phyloP scores from a whole-genome alignment of 2,888 invertebrate genomes.

The Drepanosiphum platanoidis region DNA sequence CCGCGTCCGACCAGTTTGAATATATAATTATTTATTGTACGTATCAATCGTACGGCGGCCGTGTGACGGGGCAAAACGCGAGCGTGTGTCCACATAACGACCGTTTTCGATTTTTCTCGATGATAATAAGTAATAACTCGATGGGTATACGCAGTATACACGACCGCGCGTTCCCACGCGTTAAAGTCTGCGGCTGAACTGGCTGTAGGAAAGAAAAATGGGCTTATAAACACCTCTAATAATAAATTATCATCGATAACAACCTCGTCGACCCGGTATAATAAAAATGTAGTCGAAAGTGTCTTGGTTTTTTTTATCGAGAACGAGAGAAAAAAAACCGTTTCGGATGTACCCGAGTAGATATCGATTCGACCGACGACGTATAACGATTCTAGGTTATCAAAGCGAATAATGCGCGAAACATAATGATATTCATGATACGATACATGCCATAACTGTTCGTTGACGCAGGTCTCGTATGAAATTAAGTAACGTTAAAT shows the following conservation, averaged over 20 bases:
- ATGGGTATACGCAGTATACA: no score
- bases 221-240: no score
- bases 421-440: no score
- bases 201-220: neutral
- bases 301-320: neutral
- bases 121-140: no score
- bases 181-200: neutral
- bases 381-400: neutral
- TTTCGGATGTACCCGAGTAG: neutral
- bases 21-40: no score
- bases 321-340: neutral
- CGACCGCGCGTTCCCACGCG: neutral
- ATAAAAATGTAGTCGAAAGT: neutral
- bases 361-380: neutral
- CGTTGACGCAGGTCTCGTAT: no score
- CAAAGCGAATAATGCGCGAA: neutral
- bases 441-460: no score
- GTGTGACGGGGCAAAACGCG: neutral
- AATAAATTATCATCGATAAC: no score
- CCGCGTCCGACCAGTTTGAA: constrained; percentile 18
- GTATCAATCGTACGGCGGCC: constrained; percentile 2
- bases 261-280: neutral
- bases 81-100: no score
- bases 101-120: constrained; percentile 6
- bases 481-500: no score